Evolutionary conservation across 2,797 vertebrate species (phyloP), one percentile per base, ranked within the genome.

Genomic region (Mustela erminea): DNA sequence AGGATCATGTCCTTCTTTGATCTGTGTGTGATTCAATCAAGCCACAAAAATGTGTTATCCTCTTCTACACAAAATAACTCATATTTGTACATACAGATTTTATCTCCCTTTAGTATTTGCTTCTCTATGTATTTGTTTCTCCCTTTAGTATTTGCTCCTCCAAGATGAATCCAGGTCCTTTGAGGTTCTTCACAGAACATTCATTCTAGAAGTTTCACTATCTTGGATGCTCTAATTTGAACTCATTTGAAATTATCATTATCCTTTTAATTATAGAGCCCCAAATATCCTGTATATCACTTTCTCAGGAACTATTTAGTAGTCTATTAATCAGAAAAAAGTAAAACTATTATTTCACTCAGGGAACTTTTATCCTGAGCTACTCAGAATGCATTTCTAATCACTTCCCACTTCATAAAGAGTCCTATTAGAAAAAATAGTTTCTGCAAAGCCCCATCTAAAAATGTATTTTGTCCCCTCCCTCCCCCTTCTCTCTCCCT

Each of bases 121-220:
- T 95, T 93, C 82, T 77, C 29, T 25, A 74, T n/a, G 21, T 52
- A 52, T 49, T 93, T 13, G 23, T n/a, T 95, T 93, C 82, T 82
- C 29, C 21, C 29, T 74, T n/a, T 58, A 93, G 20, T 10, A 49
- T 49, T 93, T 10, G 38, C 41, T 95, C 87, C 82, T 77, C 29
- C 25, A 74, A 41, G 21, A 66, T 77, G 12, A 94, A n/a, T 80
- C 12, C 9, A 23, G 35, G 29, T 62, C 3, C 62, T 85, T 41
- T 62, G n/a, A 23, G 46, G 35, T 70, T 72, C 64, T 41, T 87
- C 54, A 70, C 0, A 72, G 5, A 25, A 41, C 5, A 49, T 35
- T 92, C 21, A 60, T 64, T 86, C 68, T 58, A 62, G 21, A 56
- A 5, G 56, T 90, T 83, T 93, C 25, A 91, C 6, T 5, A 8